Percentiles rank a stretch among this genome's conserved stretches.
These are phyloP conservation scores for Troglohyphantes excavatus DNA, from an alignment of 2,888 invertebrate genomes.

Conservation along the genomic window DNA sequence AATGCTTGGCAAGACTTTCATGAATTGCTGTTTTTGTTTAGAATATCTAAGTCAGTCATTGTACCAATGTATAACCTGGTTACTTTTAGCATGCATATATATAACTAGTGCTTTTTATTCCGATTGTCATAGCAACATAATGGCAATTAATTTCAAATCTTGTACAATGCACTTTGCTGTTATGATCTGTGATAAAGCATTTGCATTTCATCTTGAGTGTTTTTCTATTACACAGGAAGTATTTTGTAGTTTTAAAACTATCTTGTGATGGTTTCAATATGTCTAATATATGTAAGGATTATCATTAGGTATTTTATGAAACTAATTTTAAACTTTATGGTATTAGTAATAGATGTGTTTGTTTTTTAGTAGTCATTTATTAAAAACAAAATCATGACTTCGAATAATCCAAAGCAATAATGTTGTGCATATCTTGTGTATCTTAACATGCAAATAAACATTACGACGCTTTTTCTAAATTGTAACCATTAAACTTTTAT, in stretches of 20 bases:
- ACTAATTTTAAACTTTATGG: background rate
- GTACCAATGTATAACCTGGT: background rate
- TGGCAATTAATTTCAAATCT: slow-evolving; percentile 9
- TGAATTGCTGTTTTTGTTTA: no score
- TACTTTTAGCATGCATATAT: background rate
- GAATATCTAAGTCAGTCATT: no score
- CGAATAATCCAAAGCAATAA: slow-evolving; percentile 47
- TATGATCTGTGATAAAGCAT: slow-evolving; percentile 62
- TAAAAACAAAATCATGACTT: slow-evolving; percentile 11
- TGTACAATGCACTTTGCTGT: slow-evolving; percentile 51
- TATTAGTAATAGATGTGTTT: background rate
- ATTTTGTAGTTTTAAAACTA: slow-evolving; percentile 40
- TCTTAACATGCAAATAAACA: background rate
- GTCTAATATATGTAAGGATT: background rate
- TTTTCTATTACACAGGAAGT: slow-evolving; percentile 32
- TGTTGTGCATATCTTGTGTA: slow-evolving; percentile 50
- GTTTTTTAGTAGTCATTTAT: background rate
- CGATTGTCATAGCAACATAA: background rate
- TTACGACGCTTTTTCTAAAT: no score
- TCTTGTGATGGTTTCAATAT: slow-evolving; percentile 14
- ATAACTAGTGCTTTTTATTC: slow-evolving; percentile 1
- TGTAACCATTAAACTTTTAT: no score
- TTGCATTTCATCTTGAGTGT: slow-evolving; percentile 36
- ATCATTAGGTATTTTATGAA: background rate
- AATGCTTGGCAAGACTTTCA: no score